phyloP scores from a whole-genome alignment of 2,888 invertebrate genomes.

The Napeogenes inachia region DNA sequence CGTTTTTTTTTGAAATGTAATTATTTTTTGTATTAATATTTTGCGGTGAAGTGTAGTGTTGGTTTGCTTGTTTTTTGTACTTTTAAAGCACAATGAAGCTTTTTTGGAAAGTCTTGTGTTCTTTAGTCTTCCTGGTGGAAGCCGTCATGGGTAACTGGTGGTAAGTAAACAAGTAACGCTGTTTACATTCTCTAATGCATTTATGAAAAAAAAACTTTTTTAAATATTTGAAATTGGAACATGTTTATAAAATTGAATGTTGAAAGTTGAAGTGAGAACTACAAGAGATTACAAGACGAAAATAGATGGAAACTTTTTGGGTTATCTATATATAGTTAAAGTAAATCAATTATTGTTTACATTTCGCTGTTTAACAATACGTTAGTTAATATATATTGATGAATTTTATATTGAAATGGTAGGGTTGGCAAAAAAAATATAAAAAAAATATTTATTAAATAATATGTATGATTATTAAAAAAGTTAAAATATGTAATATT shows the following conservation, averaged over 20 bases:
- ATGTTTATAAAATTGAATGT: background rate
- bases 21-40: slow-evolving; percentile 41
- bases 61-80: slow-evolving; percentile 39
- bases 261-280: slow-evolving; percentile 25
- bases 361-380: slow-evolving; percentile 28
- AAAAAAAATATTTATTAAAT: no score
- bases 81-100: slow-evolving; percentile 61
- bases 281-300: slow-evolving; percentile 31
- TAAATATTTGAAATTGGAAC: background rate
- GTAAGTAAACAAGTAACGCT: slow-evolving; percentile 47
- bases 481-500: no score
- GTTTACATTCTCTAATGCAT: slow-evolving; percentile 10
- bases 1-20: slow-evolving; percentile 41
- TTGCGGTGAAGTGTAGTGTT: slow-evolving; percentile 37
- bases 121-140: slow-evolving; percentile 55
- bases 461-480: no score
- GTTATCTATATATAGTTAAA: slow-evolving; percentile 38
- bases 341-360: slow-evolving; percentile 44
- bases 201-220: slow-evolving; percentile 1
- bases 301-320: slow-evolving; percentile 34
- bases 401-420: background rate
- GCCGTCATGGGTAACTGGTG: slow-evolving; percentile 68
- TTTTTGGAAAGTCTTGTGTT: slow-evolving; percentile 63
- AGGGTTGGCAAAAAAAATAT: no score
- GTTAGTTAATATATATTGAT: background rate